Conservation (phyloP, 2,113 vertebrate species). For the Scomber scombrus region DNA sequence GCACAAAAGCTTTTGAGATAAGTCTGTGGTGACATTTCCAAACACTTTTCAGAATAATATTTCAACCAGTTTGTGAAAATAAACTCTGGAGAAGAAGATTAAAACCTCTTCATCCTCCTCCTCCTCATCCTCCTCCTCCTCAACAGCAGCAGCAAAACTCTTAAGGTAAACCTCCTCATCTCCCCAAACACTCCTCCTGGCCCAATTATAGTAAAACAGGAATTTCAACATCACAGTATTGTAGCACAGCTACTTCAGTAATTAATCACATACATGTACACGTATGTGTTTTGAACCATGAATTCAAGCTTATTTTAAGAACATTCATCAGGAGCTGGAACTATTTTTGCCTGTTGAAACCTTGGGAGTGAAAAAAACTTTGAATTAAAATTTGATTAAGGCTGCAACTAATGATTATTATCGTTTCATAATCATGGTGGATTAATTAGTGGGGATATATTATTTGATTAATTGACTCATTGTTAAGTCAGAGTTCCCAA, state of each 20-base stretch:
- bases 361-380: background rate
- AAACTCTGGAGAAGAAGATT: slow-evolving; percentile 32
- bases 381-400: background rate
- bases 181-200: slow-evolving; percentile 26
- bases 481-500: too few relatives aligned
- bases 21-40: slow-evolving; percentile 3
- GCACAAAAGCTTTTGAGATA: background rate
- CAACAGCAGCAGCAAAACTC: slow-evolving; percentile 11
- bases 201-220: background rate
- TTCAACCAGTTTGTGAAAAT: slow-evolving; percentile 28
- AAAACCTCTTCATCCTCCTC: background rate
- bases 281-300: background rate
- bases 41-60: background rate
- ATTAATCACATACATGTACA: background rate
- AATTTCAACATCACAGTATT: background rate
- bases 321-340: background rate
- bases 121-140: background rate
- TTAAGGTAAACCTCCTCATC: background rate
- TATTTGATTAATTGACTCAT: background rate
- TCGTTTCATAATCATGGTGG: too few relatives aligned
- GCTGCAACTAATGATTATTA: background rate
- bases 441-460: background rate
- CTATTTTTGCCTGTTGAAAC: background rate
- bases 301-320: too few relatives aligned
- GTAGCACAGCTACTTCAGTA: background rate